Percentiles rank a stretch among this genome's conserved stretches.
phyloP scores from a whole-genome alignment of 2,113 vertebrate species.

The Vombatus ursinus region DNA sequence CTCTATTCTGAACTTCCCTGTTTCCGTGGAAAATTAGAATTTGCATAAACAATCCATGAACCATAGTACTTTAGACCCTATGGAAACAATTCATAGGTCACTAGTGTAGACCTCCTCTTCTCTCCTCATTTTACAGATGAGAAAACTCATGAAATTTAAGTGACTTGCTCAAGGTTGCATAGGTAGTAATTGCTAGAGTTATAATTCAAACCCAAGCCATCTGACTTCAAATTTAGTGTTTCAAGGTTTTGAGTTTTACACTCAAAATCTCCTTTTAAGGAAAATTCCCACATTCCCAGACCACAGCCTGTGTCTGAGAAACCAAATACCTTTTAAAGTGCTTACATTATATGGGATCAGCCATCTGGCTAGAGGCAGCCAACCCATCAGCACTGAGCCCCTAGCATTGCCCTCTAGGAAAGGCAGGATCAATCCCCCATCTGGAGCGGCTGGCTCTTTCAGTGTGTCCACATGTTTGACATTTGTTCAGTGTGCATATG shows the following conservation, averaged over 20 bases:
- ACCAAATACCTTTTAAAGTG: neutral
- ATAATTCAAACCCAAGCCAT: neutral
- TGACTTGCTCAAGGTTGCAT: neutral
- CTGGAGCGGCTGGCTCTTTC: neutral
- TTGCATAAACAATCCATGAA: neutral
- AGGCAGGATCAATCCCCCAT: neutral
- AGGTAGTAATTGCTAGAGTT: neutral
- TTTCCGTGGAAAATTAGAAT: neutral
- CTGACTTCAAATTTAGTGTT: neutral
- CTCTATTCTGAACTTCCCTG: neutral
- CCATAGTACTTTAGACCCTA: neutral
- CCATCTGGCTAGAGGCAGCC: neutral
- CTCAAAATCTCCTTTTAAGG: neutral
- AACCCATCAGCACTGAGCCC: neutral
- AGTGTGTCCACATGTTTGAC: neutral
- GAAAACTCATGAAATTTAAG: neutral
- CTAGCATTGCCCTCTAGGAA: neutral
- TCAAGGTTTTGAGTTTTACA: neutral
- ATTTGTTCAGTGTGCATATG: neutral
- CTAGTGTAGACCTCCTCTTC: neutral
- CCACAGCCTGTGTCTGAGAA: neutral
- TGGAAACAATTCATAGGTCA: neutral
- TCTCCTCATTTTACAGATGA: neutral
- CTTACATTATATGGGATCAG: neutral
- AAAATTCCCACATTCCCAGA: neutral